Percentiles rank a stretch among this genome's conserved stretches.
Conservation (phyloP, 2,888 invertebrate species). For the Epistrophe grossulariae region DNA sequence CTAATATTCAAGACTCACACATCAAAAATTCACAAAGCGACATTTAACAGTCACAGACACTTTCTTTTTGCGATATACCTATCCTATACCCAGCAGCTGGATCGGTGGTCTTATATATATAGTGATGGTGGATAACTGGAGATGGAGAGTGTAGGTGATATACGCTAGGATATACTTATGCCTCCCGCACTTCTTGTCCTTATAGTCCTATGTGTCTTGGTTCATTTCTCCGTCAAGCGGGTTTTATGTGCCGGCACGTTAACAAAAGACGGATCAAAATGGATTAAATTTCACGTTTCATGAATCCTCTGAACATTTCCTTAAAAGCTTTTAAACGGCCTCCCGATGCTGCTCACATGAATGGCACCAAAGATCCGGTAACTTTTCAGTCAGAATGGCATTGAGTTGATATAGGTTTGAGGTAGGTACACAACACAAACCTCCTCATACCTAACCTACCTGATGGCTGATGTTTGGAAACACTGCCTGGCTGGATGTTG, state of each 20-base stretch:
- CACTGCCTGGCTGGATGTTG: slow-evolving; percentile 22
- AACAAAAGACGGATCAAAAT: slow-evolving; percentile 70
- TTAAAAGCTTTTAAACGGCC: slow-evolving; percentile 75
- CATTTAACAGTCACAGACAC: slow-evolving; percentile 4
- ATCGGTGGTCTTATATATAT: not conserved
- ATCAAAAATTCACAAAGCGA: slow-evolving; percentile 20
- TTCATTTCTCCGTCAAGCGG: slow-evolving; percentile 61
- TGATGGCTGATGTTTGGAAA: not conserved
- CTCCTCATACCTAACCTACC: not conserved
- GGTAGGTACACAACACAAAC: not conserved
- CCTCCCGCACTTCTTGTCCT: not conserved
- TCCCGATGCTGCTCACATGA: slow-evolving; percentile 64
- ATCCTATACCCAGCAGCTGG: not conserved
- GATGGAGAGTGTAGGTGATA: not conserved
- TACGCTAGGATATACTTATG: not conserved
- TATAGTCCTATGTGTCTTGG: slow-evolving; percentile 50
- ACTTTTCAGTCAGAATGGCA: not conserved
- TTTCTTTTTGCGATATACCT: not conserved
- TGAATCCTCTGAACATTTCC: slow-evolving; percentile 67
- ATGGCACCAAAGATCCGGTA: slow-evolving; percentile 42
- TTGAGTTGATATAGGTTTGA: not conserved
- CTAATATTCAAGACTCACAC: not conserved
- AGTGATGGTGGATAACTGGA: not conserved
- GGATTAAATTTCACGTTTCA: slow-evolving; percentile 75
- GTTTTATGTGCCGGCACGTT: slow-evolving; percentile 51